These are phyloP conservation scores for Morone chrysops DNA, from an alignment of 2,113 vertebrate genomes.

Conservation along the genomic window DNA sequence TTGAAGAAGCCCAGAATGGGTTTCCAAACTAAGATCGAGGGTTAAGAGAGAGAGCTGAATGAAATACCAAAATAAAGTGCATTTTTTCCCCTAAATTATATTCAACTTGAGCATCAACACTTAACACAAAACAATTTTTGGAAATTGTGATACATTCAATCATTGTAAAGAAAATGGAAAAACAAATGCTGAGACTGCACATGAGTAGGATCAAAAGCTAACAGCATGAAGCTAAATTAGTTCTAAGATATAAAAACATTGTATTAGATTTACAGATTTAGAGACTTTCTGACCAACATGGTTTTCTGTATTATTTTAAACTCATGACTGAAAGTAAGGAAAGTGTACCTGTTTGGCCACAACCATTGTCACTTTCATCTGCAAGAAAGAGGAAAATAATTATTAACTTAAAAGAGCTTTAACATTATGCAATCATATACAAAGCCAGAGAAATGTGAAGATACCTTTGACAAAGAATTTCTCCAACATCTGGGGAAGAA, in stretches of 20 bases:
- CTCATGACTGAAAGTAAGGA: background rate
- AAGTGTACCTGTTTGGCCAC: constrained; percentile 3
- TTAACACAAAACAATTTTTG: background rate
- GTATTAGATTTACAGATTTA: background rate
- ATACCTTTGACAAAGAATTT: constrained; percentile 19
- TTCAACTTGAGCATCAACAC: background rate
- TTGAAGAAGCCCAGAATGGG: background rate
- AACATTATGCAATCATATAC: background rate
- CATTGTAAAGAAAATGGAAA: background rate
- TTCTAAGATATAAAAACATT: background rate
- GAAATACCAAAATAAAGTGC: background rate
- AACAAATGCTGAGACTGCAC: background rate
- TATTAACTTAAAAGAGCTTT: background rate
- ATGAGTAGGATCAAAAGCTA: background rate
- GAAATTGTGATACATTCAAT: background rate
- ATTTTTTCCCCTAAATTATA: background rate
- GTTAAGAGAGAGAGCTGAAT: background rate
- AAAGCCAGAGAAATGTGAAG: background rate
- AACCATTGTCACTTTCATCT: background rate
- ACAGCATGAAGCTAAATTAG: background rate
- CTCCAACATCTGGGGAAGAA: constrained; percentile 35
- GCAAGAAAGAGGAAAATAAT: background rate
- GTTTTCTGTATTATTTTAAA: background rate
- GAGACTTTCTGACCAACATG: background rate
- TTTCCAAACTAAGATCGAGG: background rate